Evolutionary conservation across 1,140 invertebrate genomes (phyloP).

Genomic region (Vanessa atalanta): DNA sequence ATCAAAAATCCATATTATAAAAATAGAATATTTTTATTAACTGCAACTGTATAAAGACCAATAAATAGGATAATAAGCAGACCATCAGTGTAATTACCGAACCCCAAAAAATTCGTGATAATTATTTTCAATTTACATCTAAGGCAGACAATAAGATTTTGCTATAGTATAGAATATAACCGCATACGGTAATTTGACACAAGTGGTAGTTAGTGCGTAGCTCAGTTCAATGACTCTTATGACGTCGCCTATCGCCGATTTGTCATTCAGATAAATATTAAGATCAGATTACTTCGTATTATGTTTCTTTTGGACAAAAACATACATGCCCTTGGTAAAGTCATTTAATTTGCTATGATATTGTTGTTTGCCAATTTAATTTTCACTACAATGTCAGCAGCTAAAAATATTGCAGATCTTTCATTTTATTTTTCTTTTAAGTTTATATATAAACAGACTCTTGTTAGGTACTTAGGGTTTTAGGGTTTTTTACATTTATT

Average conservation of each 20-base stretch:
- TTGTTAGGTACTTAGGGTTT: too few relatives aligned
- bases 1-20: too few relatives aligned
- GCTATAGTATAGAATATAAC: neutral
- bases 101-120: neutral
- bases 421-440: neutral
- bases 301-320: neutral
- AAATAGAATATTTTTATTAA: too few relatives aligned
- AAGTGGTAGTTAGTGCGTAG: constrained; percentile 19
- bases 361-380: constrained; percentile 6
- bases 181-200: constrained; percentile 28
- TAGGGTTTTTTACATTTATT: too few relatives aligned
- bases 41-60: too few relatives aligned
- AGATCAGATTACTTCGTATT: constrained; percentile 4
- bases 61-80: too few relatives aligned
- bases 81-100: neutral
- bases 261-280: constrained; percentile 17
- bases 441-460: too few relatives aligned
- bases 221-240: constrained; percentile 34
- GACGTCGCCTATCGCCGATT: constrained; percentile 16
- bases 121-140: neutral
- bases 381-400: constrained; percentile 1
- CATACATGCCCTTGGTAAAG: constrained; percentile 7
- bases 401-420: constrained; percentile 1
- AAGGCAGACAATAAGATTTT: neutral
- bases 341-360: neutral